These are phyloP conservation scores for Hypsopygia costalis DNA, from an alignment of 2,888 invertebrate species.

Conservation along the genomic window DNA sequence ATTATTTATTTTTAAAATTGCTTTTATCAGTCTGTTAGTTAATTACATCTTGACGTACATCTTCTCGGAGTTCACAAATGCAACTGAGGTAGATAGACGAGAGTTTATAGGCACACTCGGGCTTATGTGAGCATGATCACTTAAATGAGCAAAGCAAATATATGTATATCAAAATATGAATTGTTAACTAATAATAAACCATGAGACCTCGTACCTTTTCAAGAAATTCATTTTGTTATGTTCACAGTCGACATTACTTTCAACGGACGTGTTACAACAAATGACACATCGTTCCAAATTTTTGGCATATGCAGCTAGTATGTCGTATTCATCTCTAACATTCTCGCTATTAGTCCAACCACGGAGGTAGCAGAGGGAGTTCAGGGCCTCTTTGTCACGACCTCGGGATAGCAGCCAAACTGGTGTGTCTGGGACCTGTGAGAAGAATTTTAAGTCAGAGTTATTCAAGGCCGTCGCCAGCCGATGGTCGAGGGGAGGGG, in stretches of 20 bases:
- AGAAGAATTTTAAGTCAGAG: background rate
- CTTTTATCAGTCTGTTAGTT: no score
- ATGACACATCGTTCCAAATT: constrained; percentile 53
- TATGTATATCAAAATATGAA: no score
- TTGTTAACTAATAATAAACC: no score
- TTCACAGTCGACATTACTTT: constrained; percentile 38
- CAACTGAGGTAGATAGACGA: no score
- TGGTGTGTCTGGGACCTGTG: constrained; percentile 79
- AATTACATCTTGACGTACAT: no score
- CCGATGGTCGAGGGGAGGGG: no score
- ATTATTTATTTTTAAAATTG: no score
- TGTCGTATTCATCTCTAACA: constrained; percentile 67
- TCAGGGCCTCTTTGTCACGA: constrained; percentile 69
- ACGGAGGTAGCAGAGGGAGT: constrained; percentile 74
- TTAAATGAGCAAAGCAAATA: no score
- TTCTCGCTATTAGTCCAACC: constrained; percentile 74
- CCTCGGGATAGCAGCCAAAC: constrained; percentile 77
- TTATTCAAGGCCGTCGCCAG: no score
- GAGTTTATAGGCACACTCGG: no score
- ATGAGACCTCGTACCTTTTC: constrained; percentile 48
- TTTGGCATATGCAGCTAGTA: constrained; percentile 57
- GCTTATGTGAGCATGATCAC: no score
- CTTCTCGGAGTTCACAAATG: no score
- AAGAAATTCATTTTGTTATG: constrained; percentile 52
- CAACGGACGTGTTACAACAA: constrained; percentile 41